Percentiles rank a stretch among this genome's conserved stretches.
Evolutionary conservation across 2,113 vertebrate species (phyloP).

Genomic region (Hucho hucho): DNA sequence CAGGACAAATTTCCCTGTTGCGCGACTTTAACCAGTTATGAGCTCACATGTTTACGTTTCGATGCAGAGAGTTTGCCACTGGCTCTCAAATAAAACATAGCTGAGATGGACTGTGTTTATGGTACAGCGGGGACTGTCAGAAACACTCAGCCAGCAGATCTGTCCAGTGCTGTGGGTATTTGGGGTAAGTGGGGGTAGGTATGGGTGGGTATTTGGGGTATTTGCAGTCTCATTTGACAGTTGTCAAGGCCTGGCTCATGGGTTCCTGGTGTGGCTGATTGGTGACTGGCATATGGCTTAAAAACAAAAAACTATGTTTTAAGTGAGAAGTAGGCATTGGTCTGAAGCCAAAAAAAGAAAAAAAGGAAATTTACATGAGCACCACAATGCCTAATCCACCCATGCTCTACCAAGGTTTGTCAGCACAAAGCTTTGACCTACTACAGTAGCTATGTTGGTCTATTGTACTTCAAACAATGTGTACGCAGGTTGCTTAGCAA

Average conservation of each 20-base stretch:
- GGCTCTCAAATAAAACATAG: conserved; percentile 89
- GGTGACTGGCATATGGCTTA: conserved; percentile 31
- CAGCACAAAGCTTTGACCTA: too few relatives aligned
- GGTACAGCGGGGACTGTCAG: conserved; percentile 74
- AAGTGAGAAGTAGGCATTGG: too few relatives aligned
- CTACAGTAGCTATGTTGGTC: too few relatives aligned
- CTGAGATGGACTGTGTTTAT: conserved; percentile 88
- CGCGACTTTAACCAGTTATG: conserved; percentile 70
- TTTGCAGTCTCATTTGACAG: conserved; percentile 70
- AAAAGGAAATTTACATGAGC: too few relatives aligned
- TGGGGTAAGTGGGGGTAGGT: conserved; percentile 38
- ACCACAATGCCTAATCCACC: too few relatives aligned
- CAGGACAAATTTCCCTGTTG: conserved; percentile 68
- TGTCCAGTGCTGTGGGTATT: conserved; percentile 72
- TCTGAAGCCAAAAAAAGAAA: too few relatives aligned
- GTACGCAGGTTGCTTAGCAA: too few relatives aligned
- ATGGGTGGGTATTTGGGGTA: too few relatives aligned
- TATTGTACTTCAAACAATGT: too few relatives aligned
- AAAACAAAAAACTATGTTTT: too few relatives aligned
- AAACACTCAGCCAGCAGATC: conserved; percentile 68
- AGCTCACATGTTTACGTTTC: conserved; percentile 90
- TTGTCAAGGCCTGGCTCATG: conserved; percentile 49
- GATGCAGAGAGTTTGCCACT: conserved; percentile 84
- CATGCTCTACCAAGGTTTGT: too few relatives aligned
- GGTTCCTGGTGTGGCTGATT: conserved; percentile 49